Evolutionary conservation across 1,140 invertebrate genomes (phyloP).

Genomic region (Cydia amplana): DNA sequence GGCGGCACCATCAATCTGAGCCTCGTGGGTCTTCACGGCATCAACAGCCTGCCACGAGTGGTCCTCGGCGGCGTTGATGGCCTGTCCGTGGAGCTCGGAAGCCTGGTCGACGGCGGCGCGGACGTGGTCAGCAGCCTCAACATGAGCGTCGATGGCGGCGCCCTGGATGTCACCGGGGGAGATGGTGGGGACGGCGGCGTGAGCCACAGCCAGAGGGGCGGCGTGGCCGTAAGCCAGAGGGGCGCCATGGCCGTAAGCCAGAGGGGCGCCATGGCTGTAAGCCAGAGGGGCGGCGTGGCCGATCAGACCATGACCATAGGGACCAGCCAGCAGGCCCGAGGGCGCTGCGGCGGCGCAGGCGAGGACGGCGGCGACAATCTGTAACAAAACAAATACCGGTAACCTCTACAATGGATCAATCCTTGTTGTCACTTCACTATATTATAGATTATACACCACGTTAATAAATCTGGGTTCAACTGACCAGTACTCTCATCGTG

Average conservation of each 20-base stretch:
- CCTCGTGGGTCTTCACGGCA: slow-evolving; percentile 79
- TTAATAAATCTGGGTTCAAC: background rate
- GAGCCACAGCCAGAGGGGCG: slow-evolving; percentile 48
- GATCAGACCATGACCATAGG: slow-evolving; percentile 55
- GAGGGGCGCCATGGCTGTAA: slow-evolving; percentile 35
- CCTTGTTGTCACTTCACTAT: slow-evolving; percentile 8
- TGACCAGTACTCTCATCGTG: slow-evolving; percentile 31
- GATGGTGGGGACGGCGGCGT: slow-evolving; percentile 65
- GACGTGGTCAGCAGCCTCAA: slow-evolving; percentile 67
- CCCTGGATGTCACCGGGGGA: slow-evolving; percentile 66
- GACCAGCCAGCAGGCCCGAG: slow-evolving; percentile 64
- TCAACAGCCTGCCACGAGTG: slow-evolving; percentile 78
- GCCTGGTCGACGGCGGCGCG: slow-evolving; percentile 79
- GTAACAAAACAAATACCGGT: slow-evolving; percentile 31
- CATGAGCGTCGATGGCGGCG: slow-evolving; percentile 72
- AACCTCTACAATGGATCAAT: background rate
- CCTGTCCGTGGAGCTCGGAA: slow-evolving; percentile 79
- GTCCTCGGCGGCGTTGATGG: slow-evolving; percentile 80
- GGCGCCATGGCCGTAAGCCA: slow-evolving; percentile 38
- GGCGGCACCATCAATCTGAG: slow-evolving; percentile 80
- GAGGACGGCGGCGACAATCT: slow-evolving; percentile 74
- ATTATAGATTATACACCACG: background rate
- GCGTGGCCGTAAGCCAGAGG: slow-evolving; percentile 36
- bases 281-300: slow-evolving; percentile 38
- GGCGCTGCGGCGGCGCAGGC: slow-evolving; percentile 72